Conservation (phyloP, 2,888 invertebrate genomes). For the Chrysolina oricalcia region DNA sequence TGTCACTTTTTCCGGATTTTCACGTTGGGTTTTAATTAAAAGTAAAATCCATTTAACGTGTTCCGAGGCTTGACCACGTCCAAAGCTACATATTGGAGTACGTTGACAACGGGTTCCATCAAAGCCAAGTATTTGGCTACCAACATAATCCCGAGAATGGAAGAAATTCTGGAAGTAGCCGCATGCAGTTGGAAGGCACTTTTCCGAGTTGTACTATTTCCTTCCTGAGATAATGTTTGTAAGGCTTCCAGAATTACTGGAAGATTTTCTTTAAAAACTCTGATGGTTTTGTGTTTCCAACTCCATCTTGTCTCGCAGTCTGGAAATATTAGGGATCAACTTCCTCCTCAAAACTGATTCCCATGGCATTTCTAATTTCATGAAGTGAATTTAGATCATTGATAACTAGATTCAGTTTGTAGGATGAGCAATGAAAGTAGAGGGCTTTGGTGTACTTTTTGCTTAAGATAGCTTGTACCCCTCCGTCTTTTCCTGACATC, state of each 20-base stretch:
- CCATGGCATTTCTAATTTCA: conserved; percentile 32
- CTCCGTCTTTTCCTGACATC: conserved; percentile 49
- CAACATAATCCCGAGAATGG: conserved; percentile 36
- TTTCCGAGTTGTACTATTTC: conserved; percentile 47
- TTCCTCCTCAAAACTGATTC: conserved; percentile 56
- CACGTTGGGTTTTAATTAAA: conserved; percentile 33
- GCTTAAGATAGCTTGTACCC: conserved; percentile 34
- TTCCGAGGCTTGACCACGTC: conserved; percentile 35
- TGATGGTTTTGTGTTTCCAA: conserved; percentile 53
- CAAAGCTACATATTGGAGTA: conserved; percentile 33
- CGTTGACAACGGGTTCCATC: conserved; percentile 36
- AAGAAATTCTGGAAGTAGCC: conserved; percentile 39
- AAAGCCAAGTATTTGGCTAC: conserved; percentile 38
- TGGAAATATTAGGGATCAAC: conserved; percentile 58
- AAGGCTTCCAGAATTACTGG: conserved; percentile 40
- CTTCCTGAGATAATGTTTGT: conserved; percentile 41
- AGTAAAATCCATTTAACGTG: conserved; percentile 28
- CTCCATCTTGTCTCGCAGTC: conserved; percentile 58
- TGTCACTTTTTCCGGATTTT: conserved; percentile 31
- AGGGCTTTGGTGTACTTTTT: conserved; percentile 33
- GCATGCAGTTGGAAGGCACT: conserved; percentile 45
- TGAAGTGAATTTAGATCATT: conserved; percentile 35
- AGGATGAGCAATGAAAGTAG: conserved; percentile 43
- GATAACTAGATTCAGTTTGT: conserved; percentile 47
- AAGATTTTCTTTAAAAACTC: conserved; percentile 44